phyloP scores from a whole-genome alignment of 2,113 vertebrate genomes.

The Illadopsis cleaveri region DNA sequence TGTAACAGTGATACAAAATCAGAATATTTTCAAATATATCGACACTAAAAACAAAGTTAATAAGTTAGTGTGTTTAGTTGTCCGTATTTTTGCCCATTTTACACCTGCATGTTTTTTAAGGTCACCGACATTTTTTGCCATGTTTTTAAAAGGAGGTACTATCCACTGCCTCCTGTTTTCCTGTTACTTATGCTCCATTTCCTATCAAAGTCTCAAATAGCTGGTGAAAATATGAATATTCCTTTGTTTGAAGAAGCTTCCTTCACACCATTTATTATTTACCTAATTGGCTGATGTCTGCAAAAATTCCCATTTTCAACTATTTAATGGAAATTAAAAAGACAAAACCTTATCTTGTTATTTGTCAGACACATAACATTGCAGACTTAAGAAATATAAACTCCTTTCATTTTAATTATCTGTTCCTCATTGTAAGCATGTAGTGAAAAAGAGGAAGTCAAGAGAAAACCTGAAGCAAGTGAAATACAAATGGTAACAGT shows the following conservation, averaged over 20 bases:
- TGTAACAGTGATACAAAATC: neutral
- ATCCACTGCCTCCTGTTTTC: neutral
- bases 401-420: neutral
- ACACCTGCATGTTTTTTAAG: neutral
- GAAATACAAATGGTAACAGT: neutral
- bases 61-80: neutral
- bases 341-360: neutral
- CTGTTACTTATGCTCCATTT: neutral
- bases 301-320: neutral
- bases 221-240: neutral
- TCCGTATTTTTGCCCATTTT: neutral
- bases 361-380: neutral
- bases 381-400: neutral
- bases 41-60: neutral
- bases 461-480: neutral
- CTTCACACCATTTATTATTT: conserved; percentile 2
- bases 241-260: conserved; percentile 1
- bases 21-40: neutral
- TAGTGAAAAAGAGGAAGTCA: neutral
- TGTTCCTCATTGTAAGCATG: neutral
- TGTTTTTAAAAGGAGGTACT: neutral
- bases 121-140: neutral
- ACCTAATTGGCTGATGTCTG: neutral
- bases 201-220: neutral
- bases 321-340: neutral